These are phyloP conservation scores for Ophthalmolycus amberensis DNA, from an alignment of 2,113 vertebrate species.

Conservation along the genomic window DNA sequence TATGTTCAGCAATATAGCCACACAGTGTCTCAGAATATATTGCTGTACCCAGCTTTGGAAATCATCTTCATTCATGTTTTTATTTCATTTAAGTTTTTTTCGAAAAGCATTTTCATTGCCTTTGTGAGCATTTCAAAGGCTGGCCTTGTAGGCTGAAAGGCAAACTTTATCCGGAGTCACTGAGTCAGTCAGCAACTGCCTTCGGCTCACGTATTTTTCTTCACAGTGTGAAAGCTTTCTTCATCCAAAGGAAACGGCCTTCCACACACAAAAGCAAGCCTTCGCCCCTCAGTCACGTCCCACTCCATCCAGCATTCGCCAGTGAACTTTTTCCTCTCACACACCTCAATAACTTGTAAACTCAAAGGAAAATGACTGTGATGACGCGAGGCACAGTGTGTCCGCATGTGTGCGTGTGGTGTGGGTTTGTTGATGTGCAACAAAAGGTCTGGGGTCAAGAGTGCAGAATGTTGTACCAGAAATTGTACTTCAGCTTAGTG, in stretches of 20 bases:
- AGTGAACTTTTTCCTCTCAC: neutral
- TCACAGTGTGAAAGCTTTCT: conserved; percentile 14
- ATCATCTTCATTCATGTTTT: neutral
- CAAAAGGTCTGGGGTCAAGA: conserved; percentile 23
- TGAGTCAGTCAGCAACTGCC: conserved; percentile 8
- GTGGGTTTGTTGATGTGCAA: conserved; percentile 13
- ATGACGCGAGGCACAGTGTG: neutral
- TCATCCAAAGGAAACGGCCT: conserved; percentile 13
- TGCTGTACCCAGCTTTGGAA: neutral
- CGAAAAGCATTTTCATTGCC: neutral
- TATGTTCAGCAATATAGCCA: neutral
- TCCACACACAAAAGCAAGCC: conserved; percentile 10
- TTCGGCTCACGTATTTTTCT: neutral
- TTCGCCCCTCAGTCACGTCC: neutral
- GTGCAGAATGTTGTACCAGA: conserved; percentile 9
- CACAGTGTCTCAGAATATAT: neutral
- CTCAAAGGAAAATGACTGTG: neutral
- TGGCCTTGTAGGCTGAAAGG: conserved; percentile 39
- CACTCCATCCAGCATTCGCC: conserved; percentile 1
- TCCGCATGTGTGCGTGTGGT: neutral
- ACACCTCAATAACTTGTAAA: neutral
- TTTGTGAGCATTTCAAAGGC: conserved; percentile 21
- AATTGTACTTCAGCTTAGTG: neutral
- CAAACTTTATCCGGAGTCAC: conserved; percentile 19
- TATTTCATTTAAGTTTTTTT: neutral